Evolutionary conservation across 2,113 vertebrate species (phyloP).

Genomic region (Octodon degus): DNA sequence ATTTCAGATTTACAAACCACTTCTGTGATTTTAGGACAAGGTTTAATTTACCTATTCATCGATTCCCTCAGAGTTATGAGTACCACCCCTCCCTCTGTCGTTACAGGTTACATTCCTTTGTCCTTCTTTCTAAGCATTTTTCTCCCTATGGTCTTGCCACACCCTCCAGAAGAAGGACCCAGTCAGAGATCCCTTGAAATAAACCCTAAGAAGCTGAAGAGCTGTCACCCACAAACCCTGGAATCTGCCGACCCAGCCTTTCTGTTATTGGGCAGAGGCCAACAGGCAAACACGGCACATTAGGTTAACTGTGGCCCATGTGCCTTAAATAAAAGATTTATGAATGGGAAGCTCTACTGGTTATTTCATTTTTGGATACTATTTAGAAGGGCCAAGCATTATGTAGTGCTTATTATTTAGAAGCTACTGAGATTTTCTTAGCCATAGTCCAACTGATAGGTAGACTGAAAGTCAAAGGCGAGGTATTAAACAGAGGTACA

Average conservation of each 20-base stretch:
- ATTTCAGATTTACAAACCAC: background rate
- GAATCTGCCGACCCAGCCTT: no score
- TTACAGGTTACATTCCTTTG: background rate
- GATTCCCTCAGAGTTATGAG: background rate
- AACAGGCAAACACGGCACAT: background rate
- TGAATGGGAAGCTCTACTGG: background rate
- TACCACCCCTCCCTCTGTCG: background rate
- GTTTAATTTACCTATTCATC: background rate
- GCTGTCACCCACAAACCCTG: background rate
- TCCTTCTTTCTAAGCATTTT: background rate
- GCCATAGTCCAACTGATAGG: background rate
- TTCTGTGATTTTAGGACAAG: background rate
- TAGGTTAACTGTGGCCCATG: background rate
- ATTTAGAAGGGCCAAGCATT: background rate
- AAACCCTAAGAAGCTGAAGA: background rate
- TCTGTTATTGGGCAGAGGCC: background rate
- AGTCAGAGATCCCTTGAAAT: background rate
- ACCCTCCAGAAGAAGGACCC: background rate
- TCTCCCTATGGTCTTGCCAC: background rate
- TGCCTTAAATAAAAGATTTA: background rate
- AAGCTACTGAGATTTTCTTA: constrained; percentile 14
- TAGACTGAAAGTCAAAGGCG: background rate
- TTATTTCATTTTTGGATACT: background rate
- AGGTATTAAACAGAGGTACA: background rate
- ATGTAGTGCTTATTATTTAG: background rate